Conservation (phyloP, 2,888 invertebrate species). For the Tenodera sinensis region DNA sequence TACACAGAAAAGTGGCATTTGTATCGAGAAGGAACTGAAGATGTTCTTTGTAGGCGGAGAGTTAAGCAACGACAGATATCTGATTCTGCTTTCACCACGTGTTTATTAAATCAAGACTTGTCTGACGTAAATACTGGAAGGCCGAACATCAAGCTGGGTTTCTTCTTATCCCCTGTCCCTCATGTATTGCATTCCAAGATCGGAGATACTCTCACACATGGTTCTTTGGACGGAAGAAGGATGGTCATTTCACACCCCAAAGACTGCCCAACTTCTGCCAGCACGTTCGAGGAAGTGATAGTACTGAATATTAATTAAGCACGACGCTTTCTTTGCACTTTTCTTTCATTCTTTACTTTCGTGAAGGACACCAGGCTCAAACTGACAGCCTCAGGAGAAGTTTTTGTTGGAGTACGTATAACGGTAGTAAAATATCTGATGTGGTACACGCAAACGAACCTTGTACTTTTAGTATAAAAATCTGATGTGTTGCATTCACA, state of each 20-base stretch:
- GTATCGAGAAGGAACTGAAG: background rate
- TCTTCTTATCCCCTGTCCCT: too few species aligned
- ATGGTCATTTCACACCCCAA: background rate
- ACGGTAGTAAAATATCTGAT: too few species aligned
- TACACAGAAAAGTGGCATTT: background rate
- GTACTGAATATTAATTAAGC: background rate
- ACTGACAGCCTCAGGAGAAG: too few species aligned
- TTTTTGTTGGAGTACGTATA: too few species aligned
- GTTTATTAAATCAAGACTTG: background rate
- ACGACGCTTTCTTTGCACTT: background rate
- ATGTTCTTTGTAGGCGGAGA: background rate
- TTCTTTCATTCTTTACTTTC: too few species aligned
- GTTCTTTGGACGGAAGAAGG: too few species aligned
- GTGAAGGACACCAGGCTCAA: too few species aligned
- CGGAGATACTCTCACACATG: background rate
- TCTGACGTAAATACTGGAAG: background rate
- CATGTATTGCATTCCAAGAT: background rate
- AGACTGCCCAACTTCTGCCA: background rate
- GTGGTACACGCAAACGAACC: too few species aligned
- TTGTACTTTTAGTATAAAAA: too few species aligned
- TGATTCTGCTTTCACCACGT: background rate
- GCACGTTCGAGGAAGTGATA: background rate
- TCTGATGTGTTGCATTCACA: too few species aligned
- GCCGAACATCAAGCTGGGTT: too few species aligned
- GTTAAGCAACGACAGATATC: background rate